Evolutionary conservation across 1,140 invertebrate species (phyloP), one percentile per base, ranked within the genome.

Genomic region (Tigriopus japonicus): DNA sequence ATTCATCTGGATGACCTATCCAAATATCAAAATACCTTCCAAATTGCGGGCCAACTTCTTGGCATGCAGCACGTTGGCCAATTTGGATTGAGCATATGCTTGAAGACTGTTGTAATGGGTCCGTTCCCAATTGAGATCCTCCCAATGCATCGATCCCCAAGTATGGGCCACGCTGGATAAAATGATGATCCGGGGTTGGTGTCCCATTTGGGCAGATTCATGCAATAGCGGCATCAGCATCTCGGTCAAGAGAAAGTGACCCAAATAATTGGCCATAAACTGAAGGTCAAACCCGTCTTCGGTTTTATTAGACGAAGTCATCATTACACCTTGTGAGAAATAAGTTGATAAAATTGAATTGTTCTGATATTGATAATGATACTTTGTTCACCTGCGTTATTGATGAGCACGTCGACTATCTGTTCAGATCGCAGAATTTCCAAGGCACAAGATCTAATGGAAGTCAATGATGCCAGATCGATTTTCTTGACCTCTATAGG

Each of bases 201-300:
- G n/a, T 15, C n/a, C n/a, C 21, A 21, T 49, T 49, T 49, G n/a
- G 12, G 45, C 45, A 17, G 5, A 5, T 49, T 49, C 12, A 12
- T 17, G n/a, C 2, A 49, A 6, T 10, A 49, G 21, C 6, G 45
- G 45, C n/a, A 49, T 15, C 45, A 49, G 45, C 45, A 49, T 17
- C n/a, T 21, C 21, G 45, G 45, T 49, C 54, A 69, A 68, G 42
- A 65, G 63, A 54, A 70, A 68, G 35, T 63, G 63, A 9, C 68
- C 68, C 12, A 62, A 58, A 41, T 69, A 67, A 60, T 63, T 65
- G 9, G 65, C 63, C 28, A 66, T 65, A 2, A 69, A 59, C 52
- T 66, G 55, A 13, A 66, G 45, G 6, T 49, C 45, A 6, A 49
- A 17, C n/a, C 21, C 21, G 21, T 49, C 45, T 12, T 49, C 45